Conservation (phyloP, 2,113 vertebrate species). For the Ivindomyrus marchei region DNA sequence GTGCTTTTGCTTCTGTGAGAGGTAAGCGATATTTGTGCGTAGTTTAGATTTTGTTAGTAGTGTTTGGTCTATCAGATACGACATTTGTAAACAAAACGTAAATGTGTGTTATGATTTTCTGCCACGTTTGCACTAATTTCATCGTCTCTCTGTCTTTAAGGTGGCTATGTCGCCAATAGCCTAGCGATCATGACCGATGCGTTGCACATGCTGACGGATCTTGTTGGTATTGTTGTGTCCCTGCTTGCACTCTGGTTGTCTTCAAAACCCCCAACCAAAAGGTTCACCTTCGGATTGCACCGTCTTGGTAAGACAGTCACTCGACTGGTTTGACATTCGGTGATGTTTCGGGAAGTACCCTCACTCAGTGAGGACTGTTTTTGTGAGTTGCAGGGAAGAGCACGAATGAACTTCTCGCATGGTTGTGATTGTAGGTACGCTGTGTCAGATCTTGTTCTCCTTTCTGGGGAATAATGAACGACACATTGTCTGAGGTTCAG, state of each 20-base stretch:
- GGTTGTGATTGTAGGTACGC: not conserved
- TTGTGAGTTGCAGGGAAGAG: not conserved
- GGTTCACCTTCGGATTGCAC: slow-evolving; percentile 91
- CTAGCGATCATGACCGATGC: slow-evolving; percentile 96
- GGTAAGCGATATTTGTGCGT: not conserved
- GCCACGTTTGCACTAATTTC: slow-evolving; percentile 10
- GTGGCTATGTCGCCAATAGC: slow-evolving; percentile 92
- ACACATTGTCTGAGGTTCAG: not conserved
- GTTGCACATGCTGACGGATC: slow-evolving; percentile 88
- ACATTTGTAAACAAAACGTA: not conserved
- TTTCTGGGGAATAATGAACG: not conserved
- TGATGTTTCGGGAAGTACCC: not conserved
- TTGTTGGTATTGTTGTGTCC: slow-evolving; percentile 87
- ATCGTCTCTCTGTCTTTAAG: slow-evolving; percentile 53
- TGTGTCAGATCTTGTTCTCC: slow-evolving; percentile 1
- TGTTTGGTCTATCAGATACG: not conserved
- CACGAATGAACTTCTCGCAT: not conserved
- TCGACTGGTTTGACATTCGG: not conserved
- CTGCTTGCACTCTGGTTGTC: slow-evolving; percentile 93
- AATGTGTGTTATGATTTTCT: not conserved
- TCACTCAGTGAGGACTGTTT: not conserved
- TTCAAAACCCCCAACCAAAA: slow-evolving; percentile 81
- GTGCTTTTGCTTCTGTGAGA: not conserved
- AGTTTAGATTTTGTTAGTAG: not conserved
- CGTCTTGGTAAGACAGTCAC: slow-evolving; percentile 73